These are phyloP conservation scores for Pagrus major DNA, from an alignment of 2,113 vertebrate species.

Conservation along the genomic window DNA sequence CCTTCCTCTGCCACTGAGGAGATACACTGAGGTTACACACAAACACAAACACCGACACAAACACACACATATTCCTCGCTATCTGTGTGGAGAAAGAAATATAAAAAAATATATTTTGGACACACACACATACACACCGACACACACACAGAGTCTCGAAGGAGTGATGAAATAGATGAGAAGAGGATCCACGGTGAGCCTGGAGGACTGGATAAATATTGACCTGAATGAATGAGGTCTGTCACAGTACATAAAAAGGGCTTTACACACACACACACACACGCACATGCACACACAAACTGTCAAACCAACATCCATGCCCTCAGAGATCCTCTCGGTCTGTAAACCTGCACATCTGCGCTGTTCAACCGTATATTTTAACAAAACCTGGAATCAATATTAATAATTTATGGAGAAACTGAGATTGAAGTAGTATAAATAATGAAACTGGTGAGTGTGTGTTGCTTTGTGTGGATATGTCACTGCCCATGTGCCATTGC, in stretches of 20 bases:
- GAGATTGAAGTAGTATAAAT: constrained; percentile 51
- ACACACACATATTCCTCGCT: constrained; percentile 5
- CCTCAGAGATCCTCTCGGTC: constrained; percentile 28
- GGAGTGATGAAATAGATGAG: constrained; percentile 71
- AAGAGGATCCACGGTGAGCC: constrained; percentile 54
- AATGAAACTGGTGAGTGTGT: constrained; percentile 50
- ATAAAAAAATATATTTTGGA: constrained; percentile 51
- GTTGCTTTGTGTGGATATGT: constrained; percentile 28
- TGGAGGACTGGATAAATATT: constrained; percentile 77
- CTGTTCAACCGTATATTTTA: constrained; percentile 36
- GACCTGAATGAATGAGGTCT: constrained; percentile 75
- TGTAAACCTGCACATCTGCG: constrained; percentile 12
- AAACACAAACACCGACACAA: background rate
- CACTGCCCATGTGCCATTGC: constrained; percentile 13
- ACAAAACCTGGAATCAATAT: constrained; percentile 52
- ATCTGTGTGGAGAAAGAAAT: constrained; percentile 26
- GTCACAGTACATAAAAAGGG: constrained; percentile 69
- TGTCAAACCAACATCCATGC: constrained; percentile 9
- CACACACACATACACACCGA: constrained; percentile 1
- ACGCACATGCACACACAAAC: background rate
- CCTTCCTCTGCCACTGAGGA: constrained; percentile 36
- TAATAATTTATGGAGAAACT: constrained; percentile 57
- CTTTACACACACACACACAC: constrained; percentile 11
- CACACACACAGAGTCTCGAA: constrained; percentile 30
- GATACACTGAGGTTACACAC: constrained; percentile 22